Base-by-base conservation (phyloP, 2,797 vertebrate species). In the Peromyscus eremicus region DNA sequence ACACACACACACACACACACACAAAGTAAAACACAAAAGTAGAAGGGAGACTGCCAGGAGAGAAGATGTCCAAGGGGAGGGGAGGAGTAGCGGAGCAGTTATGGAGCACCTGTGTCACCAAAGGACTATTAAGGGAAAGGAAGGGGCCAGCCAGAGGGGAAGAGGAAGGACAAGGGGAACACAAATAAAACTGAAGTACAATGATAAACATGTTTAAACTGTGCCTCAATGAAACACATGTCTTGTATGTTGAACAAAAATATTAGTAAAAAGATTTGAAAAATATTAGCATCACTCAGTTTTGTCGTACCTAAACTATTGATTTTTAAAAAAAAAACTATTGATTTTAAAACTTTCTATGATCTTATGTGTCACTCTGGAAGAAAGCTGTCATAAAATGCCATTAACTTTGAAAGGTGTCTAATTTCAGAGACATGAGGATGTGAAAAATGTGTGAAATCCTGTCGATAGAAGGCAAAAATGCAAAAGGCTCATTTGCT, bases 341-440 rank as follows among this genome's bases (percentile, higher is more conserved):
- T 57, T 17, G 0, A n/a, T 49, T 87, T 86, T 84, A 89, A 96
- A 95, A 68, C 14, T 13, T 64, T 81, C 37, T 85, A 32, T 91
- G 68, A 46, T 83, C 89, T 92, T 83, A 73, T n/a, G 2, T 14
- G 40, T 93, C 21, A 68, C 40, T 89, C 60, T 80, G 73, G 32
- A 89, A 85, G 34, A 76, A 90, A 85, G 43, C 80, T 81, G 34
- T 6, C 70, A 70, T 5, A 40, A 70, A 66, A 64, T 60, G 8
- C 16, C 73, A 87, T 70, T 83, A 43, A 93, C 80, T 73, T 81
- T 90, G 29, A 95, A 89, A 89, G 70, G 32, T 1, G 49, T 68
- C 27, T 60, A 85, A 43, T 91, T 92, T 92, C 40, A 96, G 40
- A 89, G 89, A 84, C 70, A 21, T 13, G 75, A 80, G n/a, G 46